Base-by-base conservation (phyloP, 2,797 vertebrate species). In the Micropoecilia bifurca region DNA sequence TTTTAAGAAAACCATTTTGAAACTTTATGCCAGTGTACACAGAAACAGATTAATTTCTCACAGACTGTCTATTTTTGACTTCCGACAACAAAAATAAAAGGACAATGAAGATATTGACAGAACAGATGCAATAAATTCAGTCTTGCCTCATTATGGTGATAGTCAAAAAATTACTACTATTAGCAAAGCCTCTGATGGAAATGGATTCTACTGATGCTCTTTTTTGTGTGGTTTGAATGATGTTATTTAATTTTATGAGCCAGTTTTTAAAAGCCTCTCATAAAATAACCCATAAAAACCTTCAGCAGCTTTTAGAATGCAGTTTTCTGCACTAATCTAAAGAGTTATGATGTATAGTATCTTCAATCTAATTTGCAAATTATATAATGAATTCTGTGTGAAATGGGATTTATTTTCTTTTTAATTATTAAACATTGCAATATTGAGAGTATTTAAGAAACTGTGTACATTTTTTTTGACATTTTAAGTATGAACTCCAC, bases 331-430 rank as follows among this genome's bases (percentile, higher is more conserved):
- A 57, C 82, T 87, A 82, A 83, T 63, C 18, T 63, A 18, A 36
- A 20, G 33, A 66, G 33, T 66, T 36, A 66, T 66, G 8, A 66
- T 39, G 30, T 14, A 22, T 22, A 28, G 53, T n/a, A 61, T 61
- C 28, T 61, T 61, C 68, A 81, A 89, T 85, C 85, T 76, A 25
- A 82, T 76, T 78, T 61, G 16, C 43, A 73, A 77, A 81, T 74
- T 53, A 79, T 87, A 36, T 83, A 61, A 79, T 53, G 41, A 82
- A 78, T 91, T 85, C 89, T 87, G 88, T 77, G 88, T 74, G 78
- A 57, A 0, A 76, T 57, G 72, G 83, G 76, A 87, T 90, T 76
- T 81, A 61, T 80, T 86, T 74, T 83, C 53, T 61, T 36, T 61
- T 80, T 36, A 66, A 78, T 82, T 83, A 81, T 45, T 80, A 83